These are phyloP conservation scores for Litoditis marina DNA, from an alignment of 2,888 invertebrate species.

Conservation along the genomic window DNA sequence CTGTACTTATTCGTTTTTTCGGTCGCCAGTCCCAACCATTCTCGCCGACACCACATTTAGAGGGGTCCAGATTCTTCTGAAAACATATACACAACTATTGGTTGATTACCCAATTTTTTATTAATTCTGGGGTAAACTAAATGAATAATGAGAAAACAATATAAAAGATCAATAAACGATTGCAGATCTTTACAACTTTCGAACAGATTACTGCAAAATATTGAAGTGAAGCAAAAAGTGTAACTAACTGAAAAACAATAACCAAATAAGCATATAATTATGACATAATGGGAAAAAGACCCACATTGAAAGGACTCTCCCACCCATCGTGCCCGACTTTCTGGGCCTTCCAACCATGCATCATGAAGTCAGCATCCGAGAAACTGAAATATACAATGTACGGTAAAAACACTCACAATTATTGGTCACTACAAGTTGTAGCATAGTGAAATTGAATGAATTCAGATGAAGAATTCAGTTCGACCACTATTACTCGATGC, in stretches of 20 bases:
- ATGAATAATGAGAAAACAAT: too few relatives aligned
- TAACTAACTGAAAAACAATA: too few relatives aligned
- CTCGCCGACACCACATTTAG: slow-evolving; percentile 24
- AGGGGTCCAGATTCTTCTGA: slow-evolving; percentile 27
- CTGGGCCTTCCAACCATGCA: slow-evolving; percentile 53
- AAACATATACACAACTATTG: too few relatives aligned
- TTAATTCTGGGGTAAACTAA: background rate
- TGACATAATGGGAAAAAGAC: background rate
- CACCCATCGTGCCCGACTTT: slow-evolving; percentile 36
- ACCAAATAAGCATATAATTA: too few relatives aligned
- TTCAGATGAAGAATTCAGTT: too few relatives aligned
- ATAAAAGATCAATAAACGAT: too few relatives aligned
- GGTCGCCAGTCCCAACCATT: slow-evolving; percentile 29
- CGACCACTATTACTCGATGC: too few relatives aligned
- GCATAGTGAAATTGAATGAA: too few relatives aligned
- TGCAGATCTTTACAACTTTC: too few relatives aligned
- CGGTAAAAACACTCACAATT: background rate
- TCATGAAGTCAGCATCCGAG: slow-evolving; percentile 47
- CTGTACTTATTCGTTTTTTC: slow-evolving; percentile 22
- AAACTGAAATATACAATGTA: slow-evolving; percentile 16
- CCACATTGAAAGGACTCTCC: slow-evolving; percentile 44
- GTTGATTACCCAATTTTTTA: background rate
- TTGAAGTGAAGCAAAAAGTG: too few relatives aligned
- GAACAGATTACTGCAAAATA: too few relatives aligned
- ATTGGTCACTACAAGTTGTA: too few relatives aligned